Evolutionary conservation across 2,888 invertebrate genomes (phyloP), one percentile per base, ranked within the genome.

Genomic region (Caenorhabditis sulstoni): DNA sequence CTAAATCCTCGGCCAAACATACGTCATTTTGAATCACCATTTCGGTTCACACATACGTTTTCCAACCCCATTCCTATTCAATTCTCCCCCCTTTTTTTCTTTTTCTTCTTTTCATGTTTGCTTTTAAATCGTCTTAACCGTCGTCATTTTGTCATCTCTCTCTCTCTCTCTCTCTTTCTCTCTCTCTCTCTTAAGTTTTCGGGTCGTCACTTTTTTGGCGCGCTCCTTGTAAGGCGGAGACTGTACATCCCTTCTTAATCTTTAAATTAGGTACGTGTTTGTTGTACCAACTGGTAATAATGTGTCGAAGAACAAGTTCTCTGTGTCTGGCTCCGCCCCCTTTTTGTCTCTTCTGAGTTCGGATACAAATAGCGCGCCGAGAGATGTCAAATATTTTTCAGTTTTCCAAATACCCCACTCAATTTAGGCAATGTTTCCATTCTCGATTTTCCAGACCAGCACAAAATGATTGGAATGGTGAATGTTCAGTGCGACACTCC

Each of bases 401-500:
- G 49, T 67, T 16, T 35, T 12, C 45, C 44, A n/a, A 55, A n/a
- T n/a, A n/a, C n/a, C 29, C 7, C 29, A 3, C 29, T 7, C 7
- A 7, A 5, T 29, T 29, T 29, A 3, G 3, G 3, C 57, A 37
- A 57, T 67, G 57, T 47, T 52, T 29, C 14, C 44, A 49, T 14
- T n/a, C n/a, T n/a, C n/a, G n/a, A n/a, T n/a, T n/a, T n/a, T n/a
- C n/a, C n/a, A n/a, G n/a, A n/a, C n/a, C n/a, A n/a, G n/a, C n/a
- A 29, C 29, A 29, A 29, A 7, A 87, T 87, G 87, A 87, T 87
- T 79, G 87, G 87, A 64, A 85, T 87, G 82, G 87, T 87, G 41
- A 87, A 87, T 81, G 86, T 87, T 29, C 87, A 85, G n/a, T 85
- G 83, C 55, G 87, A 87, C 18, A 83, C 81, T 58, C 86, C 87